Evolutionary conservation across 2,888 invertebrate genomes (phyloP).

Genomic region (Adelphocoris suturalis): DNA sequence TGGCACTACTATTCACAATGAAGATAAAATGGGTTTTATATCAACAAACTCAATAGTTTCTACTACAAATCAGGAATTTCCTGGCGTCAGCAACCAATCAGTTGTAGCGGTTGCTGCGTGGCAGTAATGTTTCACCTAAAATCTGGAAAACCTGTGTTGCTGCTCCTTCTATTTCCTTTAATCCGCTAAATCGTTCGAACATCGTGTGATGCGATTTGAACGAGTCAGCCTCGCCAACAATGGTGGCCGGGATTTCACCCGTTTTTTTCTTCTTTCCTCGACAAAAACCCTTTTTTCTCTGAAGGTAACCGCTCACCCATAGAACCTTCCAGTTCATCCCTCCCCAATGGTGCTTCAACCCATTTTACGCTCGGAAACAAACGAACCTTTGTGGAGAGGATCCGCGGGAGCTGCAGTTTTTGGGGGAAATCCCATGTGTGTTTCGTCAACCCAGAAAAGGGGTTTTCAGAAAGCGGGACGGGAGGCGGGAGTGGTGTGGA

Average conservation of each 20-base stretch:
- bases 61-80: too few species aligned
- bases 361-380: conserved; percentile 42
- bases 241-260: not conserved
- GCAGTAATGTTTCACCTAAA: too few species aligned
- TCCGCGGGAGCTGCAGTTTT: conserved; percentile 8
- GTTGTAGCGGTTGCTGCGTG: too few species aligned
- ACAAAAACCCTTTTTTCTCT: not conserved
- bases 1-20: too few species aligned
- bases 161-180: not conserved
- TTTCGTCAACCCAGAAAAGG: conserved; percentile 18
- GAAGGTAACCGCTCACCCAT: conserved; percentile 17
- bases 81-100: too few species aligned
- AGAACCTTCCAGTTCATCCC: not conserved
- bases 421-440: not conserved
- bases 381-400: conserved; percentile 24
- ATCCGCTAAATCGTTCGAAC: not conserved
- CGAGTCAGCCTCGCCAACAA: not conserved
- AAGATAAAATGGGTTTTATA: too few species aligned
- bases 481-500: not conserved
- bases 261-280: not conserved
- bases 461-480: not conserved
- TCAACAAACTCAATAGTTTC: too few species aligned
- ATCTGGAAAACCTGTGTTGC: too few species aligned
- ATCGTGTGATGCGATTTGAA: not conserved
- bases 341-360: conserved; percentile 11